Percentiles rank a stretch among this genome's conserved stretches.
phyloP scores from a whole-genome alignment of 2,113 vertebrate genomes.

The Sceloporus tristichus region DNA sequence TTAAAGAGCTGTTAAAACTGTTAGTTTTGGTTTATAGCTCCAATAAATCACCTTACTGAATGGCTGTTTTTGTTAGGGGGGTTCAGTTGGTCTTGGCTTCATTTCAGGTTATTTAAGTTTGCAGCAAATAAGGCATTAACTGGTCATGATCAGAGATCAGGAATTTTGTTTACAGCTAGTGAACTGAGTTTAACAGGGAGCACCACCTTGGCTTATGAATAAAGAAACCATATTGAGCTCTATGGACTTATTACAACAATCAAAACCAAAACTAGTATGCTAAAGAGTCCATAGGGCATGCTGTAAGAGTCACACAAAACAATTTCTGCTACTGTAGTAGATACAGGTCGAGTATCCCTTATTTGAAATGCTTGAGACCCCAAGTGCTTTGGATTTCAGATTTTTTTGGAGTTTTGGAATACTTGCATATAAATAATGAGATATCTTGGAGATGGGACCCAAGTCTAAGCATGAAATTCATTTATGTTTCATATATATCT shows the following conservation, averaged over 20 bases:
- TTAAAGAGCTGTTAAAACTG: constrained; percentile 74
- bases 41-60: constrained; percentile 72
- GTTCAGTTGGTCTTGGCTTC: constrained; percentile 73
- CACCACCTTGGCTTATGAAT: constrained; percentile 51
- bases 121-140: constrained; percentile 71
- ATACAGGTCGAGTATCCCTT: too few relatives aligned
- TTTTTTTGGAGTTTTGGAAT: too few relatives aligned
- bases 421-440: too few relatives aligned
- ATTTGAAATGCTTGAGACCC: too few relatives aligned
- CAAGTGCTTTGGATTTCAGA: too few relatives aligned
- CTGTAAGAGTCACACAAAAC: neutral
- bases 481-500: too few relatives aligned
- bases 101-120: constrained; percentile 69
- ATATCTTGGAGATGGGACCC: too few relatives aligned
- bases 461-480: too few relatives aligned
- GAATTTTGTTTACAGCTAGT: constrained; percentile 68
- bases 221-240: constrained; percentile 45
- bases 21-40: constrained; percentile 73
- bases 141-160: constrained; percentile 70
- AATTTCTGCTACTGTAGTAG: neutral
- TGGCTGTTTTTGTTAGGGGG: constrained; percentile 70
- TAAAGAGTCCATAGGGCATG: neutral
- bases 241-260: constrained; percentile 47
- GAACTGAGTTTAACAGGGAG: constrained; percentile 30
- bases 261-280: constrained; percentile 24